Evolutionary conservation across 2,113 vertebrate genomes (phyloP), one percentile per base, ranked within the genome.

Genomic region (Himantopus leucocephalus): DNA sequence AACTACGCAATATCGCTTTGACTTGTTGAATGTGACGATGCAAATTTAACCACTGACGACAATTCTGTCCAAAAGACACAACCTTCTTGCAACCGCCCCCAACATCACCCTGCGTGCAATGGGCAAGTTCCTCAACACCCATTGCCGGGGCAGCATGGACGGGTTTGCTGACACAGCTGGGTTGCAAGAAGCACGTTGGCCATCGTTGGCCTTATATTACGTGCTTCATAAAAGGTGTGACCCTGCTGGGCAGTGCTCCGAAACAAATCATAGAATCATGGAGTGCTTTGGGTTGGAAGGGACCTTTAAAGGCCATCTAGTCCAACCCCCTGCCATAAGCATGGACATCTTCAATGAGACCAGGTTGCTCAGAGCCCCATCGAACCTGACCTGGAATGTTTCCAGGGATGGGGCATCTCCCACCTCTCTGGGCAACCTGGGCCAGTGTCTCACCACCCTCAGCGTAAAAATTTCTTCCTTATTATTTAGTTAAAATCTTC

Each of bases 21-120:
- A 66, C 27, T 56, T 30, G 22, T 41, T 70, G 83, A 76, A 72
- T 2, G 9, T 39, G 64, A 34, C 9, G 7, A n/a, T 10, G 60
- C 1, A 1, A 79, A 83, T 70, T 70, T 29, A 83, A 53, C 50
- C 48, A 35, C 37, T 10, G 12, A 37, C 71, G 34, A 10, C 15
- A 86, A 41, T 21, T 55, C 59, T 43, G 29, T 29, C 35, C 34
- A 32, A 73, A 43, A 86, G 62, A 60, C 14, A 72, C 34, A 58
- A 29, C 52, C 20, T 67, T 58, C 47, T 7, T 58, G 35, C 52
- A 62, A 45, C 1, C 0, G 6, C 7, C 21, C 32, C 64, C 63
- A 68, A 15, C n/a, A 15, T 3, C 24, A 4, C 7, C 14, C n/a
- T 16, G 9, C 0, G 0, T 29, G 50, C 47, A 68, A 14, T 0